Conservation (phyloP, 2,888 invertebrate species). For the Sabellastarte sp. region DNA sequence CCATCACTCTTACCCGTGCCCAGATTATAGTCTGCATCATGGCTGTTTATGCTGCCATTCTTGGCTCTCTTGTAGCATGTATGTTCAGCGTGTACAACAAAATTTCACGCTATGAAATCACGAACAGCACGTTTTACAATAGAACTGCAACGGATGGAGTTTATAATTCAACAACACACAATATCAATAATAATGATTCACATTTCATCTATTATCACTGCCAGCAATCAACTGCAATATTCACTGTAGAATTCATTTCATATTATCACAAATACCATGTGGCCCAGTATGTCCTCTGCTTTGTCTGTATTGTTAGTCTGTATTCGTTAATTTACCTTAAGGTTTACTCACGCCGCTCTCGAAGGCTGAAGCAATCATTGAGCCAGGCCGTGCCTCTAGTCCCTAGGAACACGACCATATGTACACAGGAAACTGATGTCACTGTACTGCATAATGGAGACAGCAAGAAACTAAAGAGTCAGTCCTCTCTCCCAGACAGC, state of each 20-base stretch:
- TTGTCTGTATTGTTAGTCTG: slow-evolving; percentile 51
- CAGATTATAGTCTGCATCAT: slow-evolving; percentile 37
- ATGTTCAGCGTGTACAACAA: not conserved
- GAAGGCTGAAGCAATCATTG: not conserved
- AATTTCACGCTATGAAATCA: not conserved
- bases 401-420: not conserved
- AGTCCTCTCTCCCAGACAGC: not conserved
- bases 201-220: slow-evolving; percentile 35
- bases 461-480: not conserved
- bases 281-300: slow-evolving; percentile 46
- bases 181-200: not conserved
- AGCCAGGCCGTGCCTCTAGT: not conserved
- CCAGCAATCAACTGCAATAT: slow-evolving; percentile 29
- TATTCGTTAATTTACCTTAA: slow-evolving; percentile 51
- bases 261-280: slow-evolving; percentile 51
- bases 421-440: not conserved
- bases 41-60: slow-evolving; percentile 35
- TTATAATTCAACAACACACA: not conserved
- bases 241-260: slow-evolving; percentile 33
- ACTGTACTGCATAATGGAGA: not conserved
- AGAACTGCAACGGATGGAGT: not conserved
- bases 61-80: slow-evolving; percentile 41
- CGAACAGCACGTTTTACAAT: too few relatives aligned
- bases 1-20: slow-evolving; percentile 37
- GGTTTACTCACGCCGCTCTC: slow-evolving; percentile 14